Conservation (phyloP, 2,888 invertebrate species). For the Salticus scenicus region DNA sequence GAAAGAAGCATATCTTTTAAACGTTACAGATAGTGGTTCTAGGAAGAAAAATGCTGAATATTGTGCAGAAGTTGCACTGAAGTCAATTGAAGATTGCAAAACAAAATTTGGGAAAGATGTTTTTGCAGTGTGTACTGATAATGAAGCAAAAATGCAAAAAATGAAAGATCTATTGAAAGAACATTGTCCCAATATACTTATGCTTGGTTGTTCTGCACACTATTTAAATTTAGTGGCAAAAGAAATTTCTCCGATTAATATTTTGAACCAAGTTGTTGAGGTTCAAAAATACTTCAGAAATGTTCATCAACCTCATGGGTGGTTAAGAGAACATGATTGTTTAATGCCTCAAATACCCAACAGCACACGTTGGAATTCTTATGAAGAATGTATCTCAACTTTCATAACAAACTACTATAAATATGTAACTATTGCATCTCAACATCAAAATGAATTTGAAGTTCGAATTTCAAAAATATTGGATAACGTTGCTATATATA, state of each 20-base stretch:
- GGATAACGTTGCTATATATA: background rate
- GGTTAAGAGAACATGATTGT: background rate
- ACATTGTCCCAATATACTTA: background rate
- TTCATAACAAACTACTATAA: background rate
- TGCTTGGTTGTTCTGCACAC: background rate
- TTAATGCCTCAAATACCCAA: slow-evolving; percentile 8
- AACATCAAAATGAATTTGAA: background rate
- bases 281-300: background rate
- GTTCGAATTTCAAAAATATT: background rate
- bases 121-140: background rate
- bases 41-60: background rate
- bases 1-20: background rate
- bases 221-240: slow-evolving; percentile 1
- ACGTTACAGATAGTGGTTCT: background rate
- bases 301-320: slow-evolving; percentile 10
- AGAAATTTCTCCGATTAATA: background rate
- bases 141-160: too few relatives aligned
- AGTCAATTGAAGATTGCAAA: too few relatives aligned
- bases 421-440: slow-evolving; percentile 8
- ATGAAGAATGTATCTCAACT: background rate
- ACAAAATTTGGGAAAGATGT: background rate
- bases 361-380: background rate
- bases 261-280: slow-evolving; percentile 14
- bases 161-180: too few relatives aligned
- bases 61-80: too few relatives aligned